Evolutionary conservation across 2,113 vertebrate species (phyloP).

Genomic region (Tychaedon coryphoeus): DNA sequence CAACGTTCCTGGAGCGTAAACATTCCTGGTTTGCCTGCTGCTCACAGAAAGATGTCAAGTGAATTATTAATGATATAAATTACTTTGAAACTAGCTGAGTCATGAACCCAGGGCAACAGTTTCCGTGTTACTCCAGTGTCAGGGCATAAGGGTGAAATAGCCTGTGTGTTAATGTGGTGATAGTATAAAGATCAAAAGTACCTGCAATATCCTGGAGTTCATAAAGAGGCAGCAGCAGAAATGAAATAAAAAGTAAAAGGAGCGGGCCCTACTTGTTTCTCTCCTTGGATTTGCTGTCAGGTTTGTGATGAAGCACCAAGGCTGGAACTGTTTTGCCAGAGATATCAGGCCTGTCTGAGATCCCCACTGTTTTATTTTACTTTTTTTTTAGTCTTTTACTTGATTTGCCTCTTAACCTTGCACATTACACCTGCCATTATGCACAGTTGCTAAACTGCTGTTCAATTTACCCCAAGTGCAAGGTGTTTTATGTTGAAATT

Average conservation of each 20-base stretch:
- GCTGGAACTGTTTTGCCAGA: not conserved
- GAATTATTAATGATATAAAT: not conserved
- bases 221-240: not conserved
- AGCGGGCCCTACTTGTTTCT: not conserved
- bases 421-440: not conserved
- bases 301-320: not conserved
- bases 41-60: not conserved
- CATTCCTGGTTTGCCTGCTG: not conserved
- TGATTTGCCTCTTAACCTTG: constrained; percentile 10
- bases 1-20: not conserved
- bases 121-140: not conserved
- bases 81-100: not conserved
- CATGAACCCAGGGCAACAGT: not conserved
- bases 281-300: constrained; percentile 6
- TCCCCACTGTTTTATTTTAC: not conserved
- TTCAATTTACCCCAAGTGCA: not conserved
- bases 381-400: not conserved
- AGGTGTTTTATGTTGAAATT: not conserved
- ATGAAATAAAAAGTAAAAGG: not conserved
- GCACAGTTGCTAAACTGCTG: not conserved
- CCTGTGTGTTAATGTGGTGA: not conserved
- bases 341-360: not conserved
- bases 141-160: not conserved
- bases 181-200: not conserved
- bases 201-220: not conserved